Evolutionary conservation across 2,888 invertebrate species (phyloP), one percentile per base, ranked within the genome.

Genomic region (Thecophora atra): DNA sequence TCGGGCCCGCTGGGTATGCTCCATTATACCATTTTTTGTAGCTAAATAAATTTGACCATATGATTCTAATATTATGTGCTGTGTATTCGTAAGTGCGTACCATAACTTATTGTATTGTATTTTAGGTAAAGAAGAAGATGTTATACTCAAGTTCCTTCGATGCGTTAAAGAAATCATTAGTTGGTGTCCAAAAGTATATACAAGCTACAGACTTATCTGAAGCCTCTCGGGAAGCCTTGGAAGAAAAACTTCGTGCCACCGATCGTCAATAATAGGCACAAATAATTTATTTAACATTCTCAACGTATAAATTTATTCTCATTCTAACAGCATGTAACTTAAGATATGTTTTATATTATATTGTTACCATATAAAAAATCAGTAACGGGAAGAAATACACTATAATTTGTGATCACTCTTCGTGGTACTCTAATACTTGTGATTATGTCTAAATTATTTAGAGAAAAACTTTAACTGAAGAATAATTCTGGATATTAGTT

Each of bases 111-210:
- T 72, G 6, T 71, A 42, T 65, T 54, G 56, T 17, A 13, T 76
- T 79, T 8, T 72, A 87, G 87, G 92, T 92, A 78, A 92, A 92
- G 90, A 92, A 92, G 92, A 92, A 92, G 92, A 92, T 92, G 92
- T 91, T 92, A 90, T 92, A 92, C 88, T 92, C 92, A 84, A 97
- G 97, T 90, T 98, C 98, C 81, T 99, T 99, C 86, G 97, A 98
- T 88, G 98, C 98, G 84, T 91, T 99, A 87, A 98, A 98, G 90
- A 96, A 97, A 88, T 95, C 97, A 75, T 90, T 99, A 86, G 96
- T 96, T 77, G 98, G 98, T 83, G 95, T 98, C 80, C 96, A 96
- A 89, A 97, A 97, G 90, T 97, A 96, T 90, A 95, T 98, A 87
- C 98, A 96, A 89, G 97, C 97, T 84, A 97, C 96, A 84, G 97